A percentile compares a stretch with the other conserved stretches of the same genome.
Evolutionary conservation across 92 coral and sea anemone species (phyloP).

Genomic region (Pocillopora meandrina): DNA sequence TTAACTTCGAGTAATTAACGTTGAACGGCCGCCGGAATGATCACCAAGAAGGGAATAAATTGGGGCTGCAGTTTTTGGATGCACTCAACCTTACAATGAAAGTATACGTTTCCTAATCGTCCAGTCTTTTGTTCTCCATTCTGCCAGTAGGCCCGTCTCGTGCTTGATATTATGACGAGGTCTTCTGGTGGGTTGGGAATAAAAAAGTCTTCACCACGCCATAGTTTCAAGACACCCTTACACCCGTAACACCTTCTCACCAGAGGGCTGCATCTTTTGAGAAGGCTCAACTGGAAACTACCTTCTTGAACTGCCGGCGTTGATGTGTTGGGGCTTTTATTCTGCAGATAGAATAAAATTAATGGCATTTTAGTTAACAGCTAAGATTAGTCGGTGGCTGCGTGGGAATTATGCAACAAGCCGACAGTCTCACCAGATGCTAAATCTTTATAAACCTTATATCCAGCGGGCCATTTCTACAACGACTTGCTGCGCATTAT

Average conservation of each 20-base stretch:
- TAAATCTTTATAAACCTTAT: no score
- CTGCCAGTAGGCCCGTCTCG: background rate
- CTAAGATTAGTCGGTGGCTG: no score
- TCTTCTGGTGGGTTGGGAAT: background rate
- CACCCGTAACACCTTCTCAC: slow-evolving; percentile 17
- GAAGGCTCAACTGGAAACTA: slow-evolving; percentile 14
- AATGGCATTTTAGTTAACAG: no score
- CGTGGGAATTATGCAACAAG: no score
- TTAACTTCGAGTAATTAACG: background rate
- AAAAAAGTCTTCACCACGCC: background rate
- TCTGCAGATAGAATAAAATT: no score
- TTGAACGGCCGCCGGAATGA: background rate
- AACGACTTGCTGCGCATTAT: no score
- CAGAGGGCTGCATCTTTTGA: slow-evolving; percentile 10
- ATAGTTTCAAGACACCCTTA: background rate
- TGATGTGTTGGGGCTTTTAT: no score
- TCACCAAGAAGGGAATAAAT: background rate
- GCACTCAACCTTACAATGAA: background rate
- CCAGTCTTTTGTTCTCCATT: background rate
- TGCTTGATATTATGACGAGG: background rate
- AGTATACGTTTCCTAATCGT: background rate
- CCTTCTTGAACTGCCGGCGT: no score
- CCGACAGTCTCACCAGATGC: no score
- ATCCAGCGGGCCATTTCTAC: no score
- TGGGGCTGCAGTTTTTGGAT: background rate